These are phyloP conservation scores for Rhyacichthys aspro DNA, from an alignment of 2,797 vertebrate genomes.

Conservation along the genomic window DNA sequence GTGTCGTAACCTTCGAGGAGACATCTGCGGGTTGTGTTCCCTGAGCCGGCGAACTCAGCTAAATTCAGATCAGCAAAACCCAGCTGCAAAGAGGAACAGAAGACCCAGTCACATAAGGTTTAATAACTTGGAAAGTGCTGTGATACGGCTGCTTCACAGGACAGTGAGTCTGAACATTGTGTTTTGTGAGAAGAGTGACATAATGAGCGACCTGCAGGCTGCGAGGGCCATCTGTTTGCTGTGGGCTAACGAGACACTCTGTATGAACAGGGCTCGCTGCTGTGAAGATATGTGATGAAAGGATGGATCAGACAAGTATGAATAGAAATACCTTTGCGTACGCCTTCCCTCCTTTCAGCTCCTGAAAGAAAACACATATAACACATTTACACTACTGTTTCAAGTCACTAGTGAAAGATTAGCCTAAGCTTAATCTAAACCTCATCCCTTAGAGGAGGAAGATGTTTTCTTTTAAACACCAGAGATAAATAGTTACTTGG, in stretches of 20 bases:
- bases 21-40: conserved; percentile 93
- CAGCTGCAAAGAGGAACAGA: conserved; percentile 73
- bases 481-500: too few species aligned
- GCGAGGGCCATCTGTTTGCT: conserved; percentile 54
- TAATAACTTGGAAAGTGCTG: conserved; percentile 20
- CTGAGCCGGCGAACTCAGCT: conserved; percentile 94
- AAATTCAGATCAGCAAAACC: conserved; percentile 96
- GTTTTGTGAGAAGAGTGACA: conserved; percentile 6
- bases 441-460: too few species aligned
- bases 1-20: conserved; percentile 98
- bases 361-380: conserved; percentile 75
- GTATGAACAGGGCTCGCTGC: conserved; percentile 33
- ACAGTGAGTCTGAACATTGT: conserved; percentile 5
- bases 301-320: neutral
- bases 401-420: too few species aligned
- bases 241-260: conserved; percentile 14
- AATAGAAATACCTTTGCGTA: conserved; percentile 92
- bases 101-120: conserved; percentile 18
- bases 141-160: conserved; percentile 6
- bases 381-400: conserved; percentile 2
- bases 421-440: too few species aligned
- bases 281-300: conserved; percentile 38
- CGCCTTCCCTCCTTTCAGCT: conserved; percentile 95
- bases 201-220: conserved; percentile 44
- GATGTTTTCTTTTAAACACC: too few species aligned